phyloP scores from a whole-genome alignment of 2,113 vertebrate species.

The Martes martes region DNA sequence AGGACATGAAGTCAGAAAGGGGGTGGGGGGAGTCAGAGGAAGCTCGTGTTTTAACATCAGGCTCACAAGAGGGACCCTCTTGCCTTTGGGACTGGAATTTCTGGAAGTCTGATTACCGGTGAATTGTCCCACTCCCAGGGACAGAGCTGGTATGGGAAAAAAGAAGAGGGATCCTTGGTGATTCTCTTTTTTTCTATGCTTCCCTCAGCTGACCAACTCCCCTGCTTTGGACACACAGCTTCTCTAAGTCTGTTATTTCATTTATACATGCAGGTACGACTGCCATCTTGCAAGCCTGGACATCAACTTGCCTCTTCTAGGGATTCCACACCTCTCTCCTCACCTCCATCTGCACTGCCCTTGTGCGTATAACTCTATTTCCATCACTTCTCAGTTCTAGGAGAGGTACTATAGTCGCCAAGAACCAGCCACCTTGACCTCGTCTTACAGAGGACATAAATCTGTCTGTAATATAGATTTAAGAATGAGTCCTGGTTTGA shows the following conservation, averaged over 20 bases:
- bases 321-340: not conserved
- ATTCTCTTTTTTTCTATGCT: not conserved
- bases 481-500: not conserved
- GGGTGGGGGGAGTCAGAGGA: not conserved
- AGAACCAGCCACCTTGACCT: not conserved
- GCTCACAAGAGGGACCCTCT: not conserved
- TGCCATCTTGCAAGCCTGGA: not conserved
- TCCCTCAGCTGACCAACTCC: not conserved
- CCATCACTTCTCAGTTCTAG: not conserved
- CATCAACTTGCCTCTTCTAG: not conserved
- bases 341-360: too few species aligned
- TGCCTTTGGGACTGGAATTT: not conserved
- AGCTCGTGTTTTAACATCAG: not conserved
- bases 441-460: not conserved
- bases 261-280: not conserved
- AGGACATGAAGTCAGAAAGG: not conserved
- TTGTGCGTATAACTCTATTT: rapidly evolving
- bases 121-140: not conserved
- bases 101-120: not conserved
- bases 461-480: not conserved
- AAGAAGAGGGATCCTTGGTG: not conserved
- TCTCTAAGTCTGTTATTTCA: not conserved
- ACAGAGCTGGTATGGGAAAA: not conserved
- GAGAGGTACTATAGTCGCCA: not conserved
- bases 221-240: not conserved